Evolutionary conservation across 2,113 vertebrate genomes (phyloP), one percentile per base, ranked within the genome.

Genomic region (Daubentonia madagascariensis): DNA sequence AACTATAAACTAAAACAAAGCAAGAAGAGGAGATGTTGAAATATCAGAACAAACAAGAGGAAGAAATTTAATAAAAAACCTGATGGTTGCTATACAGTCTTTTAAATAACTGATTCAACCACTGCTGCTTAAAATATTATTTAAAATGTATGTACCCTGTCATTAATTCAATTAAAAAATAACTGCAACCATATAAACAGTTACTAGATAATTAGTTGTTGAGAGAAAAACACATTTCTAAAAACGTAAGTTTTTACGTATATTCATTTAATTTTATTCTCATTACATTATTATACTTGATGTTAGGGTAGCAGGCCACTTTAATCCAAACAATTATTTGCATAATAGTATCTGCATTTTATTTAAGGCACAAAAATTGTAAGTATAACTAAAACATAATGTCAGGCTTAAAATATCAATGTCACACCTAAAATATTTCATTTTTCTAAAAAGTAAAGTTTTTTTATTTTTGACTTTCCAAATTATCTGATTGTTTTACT

Each of bases 151-250:
- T 59, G 22, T 30, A 68, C 4, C 67, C 28, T 63, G 6, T n/a
- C 83, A 59, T 65, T 89, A 88, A 91, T 72, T 94, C 59, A 94
- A 73, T 94, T 85, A 85, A 93, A 96, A 92, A 63, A 90, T 76
- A 87, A 91, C 10, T 75, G 12, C 37, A 83, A 80, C 48, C 57
- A 54, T 75, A 16, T 40, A 95, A 30, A 72, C 14, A 93, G 94
- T 92, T 97, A 78, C 48, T 70, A 87, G 40, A 83, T 28, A 70
- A 95, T 59, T 50, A 90, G 35, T 11, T 87, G 17, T 45, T 57
- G 48, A 48, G 35, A 80, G 25, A 93, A 92, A 95, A 90, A 32
- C 20, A 68, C 18, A 70, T 57, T 94, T 35, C 35, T 85, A n/a
- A 43, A 79, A 86, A 86, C 89, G 1, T 50, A 57, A 65, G 22